phyloP scores from a whole-genome alignment of 2,797 vertebrate genomes.

The Anolis apletophallus region DNA sequence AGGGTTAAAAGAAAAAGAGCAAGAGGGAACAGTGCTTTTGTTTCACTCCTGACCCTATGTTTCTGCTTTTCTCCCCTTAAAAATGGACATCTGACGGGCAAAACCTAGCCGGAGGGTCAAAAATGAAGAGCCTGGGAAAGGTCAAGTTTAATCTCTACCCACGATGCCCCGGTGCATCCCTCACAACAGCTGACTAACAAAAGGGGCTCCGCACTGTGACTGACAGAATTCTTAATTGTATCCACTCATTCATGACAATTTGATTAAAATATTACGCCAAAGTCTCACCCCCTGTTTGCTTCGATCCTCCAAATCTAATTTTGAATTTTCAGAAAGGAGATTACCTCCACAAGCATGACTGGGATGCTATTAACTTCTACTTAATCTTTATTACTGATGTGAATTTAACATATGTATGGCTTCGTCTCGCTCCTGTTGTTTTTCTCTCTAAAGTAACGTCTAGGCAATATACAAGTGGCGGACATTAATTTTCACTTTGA shows the following conservation, averaged over 20 bases:
- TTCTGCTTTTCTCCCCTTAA: constrained; percentile 32
- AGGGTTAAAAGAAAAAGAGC: not conserved
- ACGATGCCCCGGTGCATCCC: constrained; percentile 76
- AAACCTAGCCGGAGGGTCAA: constrained; percentile 79
- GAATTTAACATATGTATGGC: constrained; percentile 95
- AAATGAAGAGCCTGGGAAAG: constrained; percentile 81
- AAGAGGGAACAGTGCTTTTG: constrained; percentile 21
- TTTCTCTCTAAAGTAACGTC: constrained; percentile 75
- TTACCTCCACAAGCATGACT: constrained; percentile 97
- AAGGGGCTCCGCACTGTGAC: constrained; percentile 90
- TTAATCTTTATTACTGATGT: constrained; percentile 98
- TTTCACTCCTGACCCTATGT: constrained; percentile 42
- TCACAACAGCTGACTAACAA: constrained; percentile 87
- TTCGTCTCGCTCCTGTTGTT: constrained; percentile 84
- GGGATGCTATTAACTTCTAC: constrained; percentile 97
- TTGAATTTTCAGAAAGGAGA: constrained; percentile 98
- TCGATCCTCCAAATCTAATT: constrained; percentile 98
- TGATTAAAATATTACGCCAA: constrained; percentile 99
- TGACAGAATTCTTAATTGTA: constrained; percentile 99
- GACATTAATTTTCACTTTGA: constrained; percentile 76
- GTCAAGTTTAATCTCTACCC: constrained; percentile 82
- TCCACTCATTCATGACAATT: constrained; percentile 99
- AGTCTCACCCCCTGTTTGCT: constrained; percentile 99
- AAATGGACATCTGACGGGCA: constrained; percentile 74
- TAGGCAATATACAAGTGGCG: constrained; percentile 73